Evolutionary conservation across 2,888 invertebrate genomes (phyloP).

Genomic region (Acrobasis consociella): DNA sequence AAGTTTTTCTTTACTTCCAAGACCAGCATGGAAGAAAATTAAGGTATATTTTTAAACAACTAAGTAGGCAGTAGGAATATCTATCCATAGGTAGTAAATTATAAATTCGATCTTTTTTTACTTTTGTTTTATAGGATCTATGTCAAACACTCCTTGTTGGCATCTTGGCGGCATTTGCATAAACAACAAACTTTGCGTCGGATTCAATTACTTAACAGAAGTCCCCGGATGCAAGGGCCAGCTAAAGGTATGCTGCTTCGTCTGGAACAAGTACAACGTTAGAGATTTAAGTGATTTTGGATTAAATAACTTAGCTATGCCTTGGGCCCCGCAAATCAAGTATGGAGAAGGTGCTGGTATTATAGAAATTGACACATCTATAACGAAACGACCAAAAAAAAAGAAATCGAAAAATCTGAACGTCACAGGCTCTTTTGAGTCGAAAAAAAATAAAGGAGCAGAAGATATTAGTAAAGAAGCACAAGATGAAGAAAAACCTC

Average conservation of each 20-base stretch:
- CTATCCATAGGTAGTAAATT: too few relatives aligned
- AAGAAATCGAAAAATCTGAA: constrained; percentile 10
- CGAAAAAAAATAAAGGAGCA: background rate
- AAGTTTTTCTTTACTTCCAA: too few relatives aligned
- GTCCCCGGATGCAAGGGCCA: constrained; percentile 63
- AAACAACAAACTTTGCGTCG: constrained; percentile 54
- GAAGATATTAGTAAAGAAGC: background rate
- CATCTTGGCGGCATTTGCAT: constrained; percentile 65
- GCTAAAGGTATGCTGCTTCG: constrained; percentile 67
- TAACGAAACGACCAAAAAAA: constrained; percentile 28
- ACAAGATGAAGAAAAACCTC: background rate
- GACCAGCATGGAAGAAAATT: too few relatives aligned
- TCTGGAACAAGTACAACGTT: constrained; percentile 59
- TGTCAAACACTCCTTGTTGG: constrained; percentile 67
- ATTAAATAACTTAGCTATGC: constrained; percentile 46
- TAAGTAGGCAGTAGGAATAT: too few relatives aligned
- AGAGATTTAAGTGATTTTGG: constrained; percentile 54
- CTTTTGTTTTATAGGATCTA: constrained; percentile 49
- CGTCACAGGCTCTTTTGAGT: background rate
- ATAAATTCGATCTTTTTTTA: constrained; percentile 2
- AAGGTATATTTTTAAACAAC: too few relatives aligned
- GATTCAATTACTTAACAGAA: constrained; percentile 51
- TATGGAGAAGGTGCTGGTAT: constrained; percentile 65
- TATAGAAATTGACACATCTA: constrained; percentile 30
- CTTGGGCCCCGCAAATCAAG: constrained; percentile 48